Evolutionary conservation across 2,888 invertebrate species (phyloP), one percentile per base, ranked within the genome.

Genomic region (Copidosoma aretas): DNA sequence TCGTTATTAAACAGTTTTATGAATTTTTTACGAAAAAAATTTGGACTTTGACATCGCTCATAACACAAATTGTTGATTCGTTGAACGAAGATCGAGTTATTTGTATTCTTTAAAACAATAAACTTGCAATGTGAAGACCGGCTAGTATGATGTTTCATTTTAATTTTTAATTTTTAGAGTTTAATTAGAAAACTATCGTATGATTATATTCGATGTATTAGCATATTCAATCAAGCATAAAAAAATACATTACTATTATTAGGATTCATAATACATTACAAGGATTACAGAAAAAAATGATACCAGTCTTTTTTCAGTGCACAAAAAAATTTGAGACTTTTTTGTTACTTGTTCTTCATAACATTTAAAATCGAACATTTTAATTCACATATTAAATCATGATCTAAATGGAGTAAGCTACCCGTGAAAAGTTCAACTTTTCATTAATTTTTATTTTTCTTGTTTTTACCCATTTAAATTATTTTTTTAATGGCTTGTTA

Each of bases 221-320:
- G 32, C 21, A 62, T 46, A 1, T 68, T 68, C 21, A 32, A 32
- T 32, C 8, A 32, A 32, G 32, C 32, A 32, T 32, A 32, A 32
- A 32, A 32, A 5, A 32, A 32, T 32, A 32, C 8, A 49, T 17
- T 46, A 58, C 41, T 60, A 49, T 17, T 46, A 58, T 51, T 60
- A 10, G 22, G 19, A 53, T 12, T 49, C 25, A 46, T 62, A 22
- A 64, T 25, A 15, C 49, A 32, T 8, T 49, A 24, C 4, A 14
- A 54, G 49, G 46, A 22, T 63, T 19, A 58, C 49, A 12, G 21
- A 62, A 43, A 56, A 64, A 60, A 62, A 39, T 24, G 17, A 56
- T 63, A 52, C 71, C 68, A 71, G 71, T 68, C 71, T 68, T 70
- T 19, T 19, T 65, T 52, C 63, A 58, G 59, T 62, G 46, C 51